Conservation (phyloP, 2,797 vertebrate genomes). For the Lemur catta region DNA sequence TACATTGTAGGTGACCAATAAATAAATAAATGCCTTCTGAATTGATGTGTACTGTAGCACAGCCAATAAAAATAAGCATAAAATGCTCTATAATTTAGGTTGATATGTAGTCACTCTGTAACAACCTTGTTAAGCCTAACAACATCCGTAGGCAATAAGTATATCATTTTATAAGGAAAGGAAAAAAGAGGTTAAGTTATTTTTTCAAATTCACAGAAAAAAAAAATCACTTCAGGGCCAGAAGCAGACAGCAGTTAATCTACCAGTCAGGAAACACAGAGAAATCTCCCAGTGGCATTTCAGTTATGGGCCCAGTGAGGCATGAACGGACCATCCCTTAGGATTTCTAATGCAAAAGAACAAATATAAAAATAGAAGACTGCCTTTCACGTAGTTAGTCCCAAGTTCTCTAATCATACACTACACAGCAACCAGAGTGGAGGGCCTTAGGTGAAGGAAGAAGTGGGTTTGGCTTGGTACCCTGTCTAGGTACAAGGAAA, state of each 20-base stretch:
- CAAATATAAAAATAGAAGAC: conserved; percentile 65
- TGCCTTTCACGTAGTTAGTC: conserved; percentile 32
- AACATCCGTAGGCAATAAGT: conserved; percentile 37
- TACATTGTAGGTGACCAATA: not conserved
- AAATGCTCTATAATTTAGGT: conserved; percentile 13
- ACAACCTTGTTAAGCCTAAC: conserved; percentile 47
- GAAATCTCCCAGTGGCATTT: conserved; percentile 47
- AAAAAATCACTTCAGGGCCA: conserved; percentile 22
- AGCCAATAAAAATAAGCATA: conserved; percentile 16
- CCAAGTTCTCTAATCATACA: conserved; percentile 9
- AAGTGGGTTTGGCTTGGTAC: conserved; percentile 16
- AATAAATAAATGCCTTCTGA: not conserved
- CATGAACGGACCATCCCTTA: conserved; percentile 54
- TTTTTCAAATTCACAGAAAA: conserved; percentile 54
- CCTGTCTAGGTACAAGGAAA: not conserved
- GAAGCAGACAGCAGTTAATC: conserved; percentile 68
- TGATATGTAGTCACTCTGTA: conserved; percentile 30
- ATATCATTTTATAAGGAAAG: conserved; percentile 57
- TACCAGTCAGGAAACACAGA: conserved; percentile 50
- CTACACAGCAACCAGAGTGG: not conserved
- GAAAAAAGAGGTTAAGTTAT: conserved; percentile 52
- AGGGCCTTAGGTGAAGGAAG: not conserved
- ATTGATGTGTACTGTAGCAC: not conserved
- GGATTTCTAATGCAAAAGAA: conserved; percentile 65
- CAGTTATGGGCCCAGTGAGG: conserved; percentile 52